Evolutionary conservation across 2,113 vertebrate genomes (phyloP).

Genomic region (Platichthys stellatus): DNA sequence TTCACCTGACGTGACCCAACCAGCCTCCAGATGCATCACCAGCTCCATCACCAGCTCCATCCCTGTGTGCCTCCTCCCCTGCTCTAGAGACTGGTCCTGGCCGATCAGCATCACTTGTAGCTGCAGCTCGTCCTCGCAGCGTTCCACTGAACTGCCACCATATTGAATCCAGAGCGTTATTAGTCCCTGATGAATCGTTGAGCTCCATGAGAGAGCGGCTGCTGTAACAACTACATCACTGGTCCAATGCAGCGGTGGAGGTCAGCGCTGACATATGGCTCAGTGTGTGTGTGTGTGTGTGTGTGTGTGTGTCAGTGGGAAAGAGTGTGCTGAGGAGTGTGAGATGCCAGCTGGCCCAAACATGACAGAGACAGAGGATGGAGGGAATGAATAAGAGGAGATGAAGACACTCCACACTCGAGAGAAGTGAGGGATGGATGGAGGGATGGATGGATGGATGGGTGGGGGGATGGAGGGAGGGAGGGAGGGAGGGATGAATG

Average conservation of each 20-base stretch:
- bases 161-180: conserved; percentile 40
- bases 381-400: conserved; percentile 14
- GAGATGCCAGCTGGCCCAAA: conserved; percentile 60
- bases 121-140: too few relatives aligned
- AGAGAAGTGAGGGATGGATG: not conserved
- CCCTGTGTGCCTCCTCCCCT: too few relatives aligned
- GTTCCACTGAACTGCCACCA: conserved; percentile 11
- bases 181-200: conserved; percentile 38
- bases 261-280: conserved; percentile 68
- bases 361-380: conserved; percentile 38
- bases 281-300: not conserved
- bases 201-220: conserved; percentile 31
- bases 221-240: conserved; percentile 34
- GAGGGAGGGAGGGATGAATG: not conserved
- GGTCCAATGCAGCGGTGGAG: conserved; percentile 56
- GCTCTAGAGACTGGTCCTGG: too few relatives aligned
- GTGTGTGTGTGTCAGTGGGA: not conserved
- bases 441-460: not conserved
- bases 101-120: too few relatives aligned
- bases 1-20: too few relatives aligned
- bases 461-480: not conserved
- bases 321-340: conserved; percentile 4
- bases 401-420: not conserved
- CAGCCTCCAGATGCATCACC: too few relatives aligned
- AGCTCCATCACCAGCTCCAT: too few relatives aligned